These are phyloP conservation scores for Thunnus maccoyii DNA, from an alignment of 2,113 vertebrate genomes.

Conservation along the genomic window DNA sequence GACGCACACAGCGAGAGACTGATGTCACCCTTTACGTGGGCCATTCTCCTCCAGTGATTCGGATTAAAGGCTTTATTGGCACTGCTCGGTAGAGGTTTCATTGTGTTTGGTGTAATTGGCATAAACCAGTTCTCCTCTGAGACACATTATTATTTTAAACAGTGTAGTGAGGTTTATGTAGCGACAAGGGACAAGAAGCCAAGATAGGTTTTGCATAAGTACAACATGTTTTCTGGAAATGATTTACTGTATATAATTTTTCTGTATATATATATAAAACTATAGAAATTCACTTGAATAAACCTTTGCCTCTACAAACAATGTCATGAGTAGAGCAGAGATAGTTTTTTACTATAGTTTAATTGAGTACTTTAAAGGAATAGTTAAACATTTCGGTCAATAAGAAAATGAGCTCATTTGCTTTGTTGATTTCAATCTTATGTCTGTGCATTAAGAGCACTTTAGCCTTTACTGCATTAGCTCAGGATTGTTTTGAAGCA, in stretches of 20 bases:
- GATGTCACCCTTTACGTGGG: slow-evolving; percentile 21
- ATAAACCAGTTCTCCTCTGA: slow-evolving; percentile 43
- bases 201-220: slow-evolving; percentile 23
- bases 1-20: background rate
- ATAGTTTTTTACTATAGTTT: no score
- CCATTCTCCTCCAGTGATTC: slow-evolving; percentile 41
- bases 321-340: background rate
- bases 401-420: no score
- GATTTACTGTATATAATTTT: background rate
- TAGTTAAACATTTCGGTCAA: no score
- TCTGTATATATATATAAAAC: no score
- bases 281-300: background rate
- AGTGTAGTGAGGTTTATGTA: slow-evolving; percentile 60
- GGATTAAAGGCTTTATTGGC: slow-evolving; percentile 60
- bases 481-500: no score
- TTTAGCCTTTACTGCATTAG: no score
- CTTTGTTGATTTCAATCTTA: no score
- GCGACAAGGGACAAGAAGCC: slow-evolving; percentile 15
- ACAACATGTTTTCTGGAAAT: background rate
- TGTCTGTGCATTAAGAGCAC: no score
- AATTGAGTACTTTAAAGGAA: no score
- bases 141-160: slow-evolving; percentile 64
- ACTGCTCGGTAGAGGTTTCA: slow-evolving; percentile 42
- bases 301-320: background rate
- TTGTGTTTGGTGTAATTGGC: slow-evolving; percentile 61